Conservation (phyloP, 2,113 vertebrate species). For the Albula glossodonta region DNA sequence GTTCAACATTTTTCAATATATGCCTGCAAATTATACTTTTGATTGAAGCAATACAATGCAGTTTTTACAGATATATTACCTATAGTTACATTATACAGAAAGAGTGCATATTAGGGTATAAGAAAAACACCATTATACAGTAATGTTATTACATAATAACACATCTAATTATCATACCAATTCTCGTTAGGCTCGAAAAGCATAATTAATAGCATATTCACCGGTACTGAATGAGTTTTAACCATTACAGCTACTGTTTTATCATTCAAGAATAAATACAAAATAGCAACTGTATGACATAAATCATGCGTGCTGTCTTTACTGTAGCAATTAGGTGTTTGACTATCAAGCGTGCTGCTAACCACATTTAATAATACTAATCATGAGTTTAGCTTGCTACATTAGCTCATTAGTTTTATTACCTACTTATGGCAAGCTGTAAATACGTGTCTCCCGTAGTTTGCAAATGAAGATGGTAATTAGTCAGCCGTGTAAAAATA, state of each 20-base stretch:
- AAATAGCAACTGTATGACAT: constrained; percentile 50
- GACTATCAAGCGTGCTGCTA: constrained; percentile 52
- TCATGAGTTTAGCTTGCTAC: constrained; percentile 51
- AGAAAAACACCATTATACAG: too few relatives aligned
- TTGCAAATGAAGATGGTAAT: constrained; percentile 48
- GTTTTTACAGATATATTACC: too few relatives aligned
- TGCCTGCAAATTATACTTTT: too few relatives aligned
- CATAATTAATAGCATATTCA: constrained; percentile 56
- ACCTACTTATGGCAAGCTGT: constrained; percentile 46
- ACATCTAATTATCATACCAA: background rate
- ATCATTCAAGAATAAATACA: constrained; percentile 55
- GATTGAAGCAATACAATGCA: too few relatives aligned
- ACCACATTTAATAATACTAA: constrained; percentile 52
- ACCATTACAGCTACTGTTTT: constrained; percentile 48
- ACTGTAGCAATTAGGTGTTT: constrained; percentile 56
- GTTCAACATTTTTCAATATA: too few relatives aligned
- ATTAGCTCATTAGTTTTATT: constrained; percentile 53
- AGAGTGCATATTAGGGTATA: too few relatives aligned
- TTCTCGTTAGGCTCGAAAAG: too few relatives aligned
- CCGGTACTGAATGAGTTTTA: constrained; percentile 53
- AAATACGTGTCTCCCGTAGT: constrained; percentile 46
- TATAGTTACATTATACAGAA: too few relatives aligned
- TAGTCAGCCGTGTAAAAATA: constrained; percentile 20
- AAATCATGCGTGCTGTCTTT: constrained; percentile 54
- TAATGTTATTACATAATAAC: background rate